phyloP scores from a whole-genome alignment of 2,113 vertebrate species.

The Eudyptes chrysolophus region DNA sequence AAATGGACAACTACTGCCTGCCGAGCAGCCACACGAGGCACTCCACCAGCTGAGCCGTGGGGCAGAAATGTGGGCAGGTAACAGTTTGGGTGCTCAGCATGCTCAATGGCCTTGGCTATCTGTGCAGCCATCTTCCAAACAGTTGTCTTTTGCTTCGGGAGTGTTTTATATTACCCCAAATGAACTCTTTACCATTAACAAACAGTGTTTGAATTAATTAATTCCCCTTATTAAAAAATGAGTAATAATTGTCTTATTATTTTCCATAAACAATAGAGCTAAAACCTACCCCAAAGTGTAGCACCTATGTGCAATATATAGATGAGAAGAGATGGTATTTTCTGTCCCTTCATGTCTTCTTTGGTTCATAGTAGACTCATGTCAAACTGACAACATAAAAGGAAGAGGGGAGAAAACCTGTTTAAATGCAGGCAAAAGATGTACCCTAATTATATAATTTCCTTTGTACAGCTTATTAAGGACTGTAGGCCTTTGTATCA shows the following conservation, averaged over 20 bases:
- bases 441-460: background rate
- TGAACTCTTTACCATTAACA: background rate
- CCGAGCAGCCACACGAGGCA: accelerated
- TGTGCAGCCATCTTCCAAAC: background rate
- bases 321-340: background rate
- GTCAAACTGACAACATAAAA: background rate
- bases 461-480: background rate
- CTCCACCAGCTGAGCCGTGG: accelerated
- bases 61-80: background rate
- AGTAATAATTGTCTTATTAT: background rate
- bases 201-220: background rate
- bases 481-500: background rate
- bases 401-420: background rate
- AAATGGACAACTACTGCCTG: background rate
- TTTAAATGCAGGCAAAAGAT: background rate
- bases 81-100: accelerated
- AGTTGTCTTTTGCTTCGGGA: background rate
- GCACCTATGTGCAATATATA: background rate
- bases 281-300: background rate
- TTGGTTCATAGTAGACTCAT: background rate
- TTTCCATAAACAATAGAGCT: background rate
- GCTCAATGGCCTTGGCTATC: background rate
- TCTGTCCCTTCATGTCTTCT: background rate
- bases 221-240: background rate
- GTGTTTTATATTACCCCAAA: background rate